A percentile compares a stretch with the other conserved stretches of the same genome.
Evolutionary conservation across 1,140 invertebrate genomes (phyloP).

Genomic region (Orchestia grillus): DNA sequence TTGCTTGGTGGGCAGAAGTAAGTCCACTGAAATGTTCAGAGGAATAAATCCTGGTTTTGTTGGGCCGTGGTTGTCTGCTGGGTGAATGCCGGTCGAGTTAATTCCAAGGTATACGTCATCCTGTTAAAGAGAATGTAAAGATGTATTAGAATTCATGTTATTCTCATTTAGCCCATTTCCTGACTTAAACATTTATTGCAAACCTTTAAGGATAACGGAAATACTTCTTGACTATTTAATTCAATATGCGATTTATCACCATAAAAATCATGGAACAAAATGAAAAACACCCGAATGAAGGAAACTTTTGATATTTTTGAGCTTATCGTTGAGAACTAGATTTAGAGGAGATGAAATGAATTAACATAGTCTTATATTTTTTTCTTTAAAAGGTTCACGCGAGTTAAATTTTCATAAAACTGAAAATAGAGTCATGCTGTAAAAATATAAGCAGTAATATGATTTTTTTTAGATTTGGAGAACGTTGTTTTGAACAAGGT

Average conservation of each 20-base stretch:
- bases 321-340: too few species aligned
- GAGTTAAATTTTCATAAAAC: too few species aligned
- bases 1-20: constrained; percentile 25
- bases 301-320: background rate
- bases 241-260: background rate
- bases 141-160: background rate
- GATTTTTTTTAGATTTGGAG: background rate
- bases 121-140: background rate
- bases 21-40: background rate
- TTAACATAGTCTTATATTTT: too few species aligned
- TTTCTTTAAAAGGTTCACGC: too few species aligned
- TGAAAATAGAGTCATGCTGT: background rate
- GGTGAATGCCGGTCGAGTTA: constrained; percentile 24
- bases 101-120: constrained; percentile 11
- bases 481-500: background rate
- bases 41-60: constrained; percentile 51
- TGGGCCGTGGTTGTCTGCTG: constrained; percentile 52
- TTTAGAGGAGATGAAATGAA: too few species aligned
- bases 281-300: background rate
- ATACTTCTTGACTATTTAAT: background rate
- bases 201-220: background rate
- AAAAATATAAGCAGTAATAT: background rate
- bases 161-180: background rate
- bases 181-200: background rate
- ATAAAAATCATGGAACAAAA: background rate